Base-by-base conservation (phyloP, 1,140 invertebrate genomes). In the Papilio machaon region DNA sequence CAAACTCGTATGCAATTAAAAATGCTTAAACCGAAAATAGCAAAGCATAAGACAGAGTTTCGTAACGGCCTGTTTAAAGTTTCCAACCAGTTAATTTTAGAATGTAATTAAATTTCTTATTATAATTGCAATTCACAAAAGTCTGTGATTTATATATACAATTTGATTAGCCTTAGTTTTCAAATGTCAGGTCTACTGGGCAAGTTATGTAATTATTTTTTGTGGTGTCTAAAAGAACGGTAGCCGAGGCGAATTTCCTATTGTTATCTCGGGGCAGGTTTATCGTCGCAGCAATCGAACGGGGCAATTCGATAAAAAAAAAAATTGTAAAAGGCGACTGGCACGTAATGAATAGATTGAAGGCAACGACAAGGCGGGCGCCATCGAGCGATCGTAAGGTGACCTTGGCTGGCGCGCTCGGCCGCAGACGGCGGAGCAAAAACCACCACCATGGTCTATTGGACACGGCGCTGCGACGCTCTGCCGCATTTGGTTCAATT, bases 351-450 rank as follows among this genome's bases (percentile, higher is more conserved):
- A 70, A 70, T 70, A 35, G 64, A 70, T 70, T 30, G 64, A 70
- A 13, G 64, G 64, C 64, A 70, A 70, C 30, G 30, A 30, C 64
- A 38, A 70, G 64, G 11, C 30, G 89, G 89, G 84, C 88, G 85
- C 70, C 76, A 82, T 88, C 89, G 86, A 83, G 87, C 82, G 83
- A 84, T 82, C 82, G 76, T 79, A 81, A 84, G 73, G 80, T 86
- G 90, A 87, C 91, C 91, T 94, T 93, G 91, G 87, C 58, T 84
- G 84, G 85, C 85, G 87, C 88, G 91, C 86, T 90, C 82, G 83
- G 82, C 85, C 85, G 86, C 89, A 89, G 86, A 88, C 88, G 79
- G 81, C 80, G 52, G 73, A 74, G 86, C 86, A 92, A 91, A 90
- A 91, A 92, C 87, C 81, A 88, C 85, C 87, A 87, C 84, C 79